These are phyloP conservation scores for Passer domesticus DNA, from an alignment of 2,113 vertebrate genomes.

Conservation along the genomic window DNA sequence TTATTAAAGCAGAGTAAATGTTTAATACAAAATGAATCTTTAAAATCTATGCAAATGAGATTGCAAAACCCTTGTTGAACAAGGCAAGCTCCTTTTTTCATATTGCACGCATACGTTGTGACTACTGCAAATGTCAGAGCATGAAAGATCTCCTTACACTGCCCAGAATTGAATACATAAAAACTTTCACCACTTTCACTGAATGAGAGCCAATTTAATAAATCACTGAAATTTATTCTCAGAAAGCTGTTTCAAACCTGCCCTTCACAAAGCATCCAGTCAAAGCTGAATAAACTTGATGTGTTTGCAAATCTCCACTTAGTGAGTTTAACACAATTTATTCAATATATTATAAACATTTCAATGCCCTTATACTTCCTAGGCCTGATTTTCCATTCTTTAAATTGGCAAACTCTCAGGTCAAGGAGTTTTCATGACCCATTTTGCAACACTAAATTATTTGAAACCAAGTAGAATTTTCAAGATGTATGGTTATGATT, in stretches of 20 bases:
- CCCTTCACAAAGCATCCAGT: background rate
- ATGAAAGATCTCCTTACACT: background rate
- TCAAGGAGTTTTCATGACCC: constrained; percentile 27
- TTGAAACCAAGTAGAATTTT: constrained; percentile 28
- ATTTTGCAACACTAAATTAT: background rate
- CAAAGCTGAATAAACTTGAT: background rate
- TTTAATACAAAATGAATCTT: constrained; percentile 20
- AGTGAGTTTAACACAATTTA: background rate
- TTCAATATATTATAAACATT: background rate
- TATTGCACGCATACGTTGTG: background rate
- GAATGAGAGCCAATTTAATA: constrained; percentile 60
- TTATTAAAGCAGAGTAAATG: background rate
- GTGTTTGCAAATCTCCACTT: background rate
- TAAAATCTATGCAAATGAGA: background rate
- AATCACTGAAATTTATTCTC: constrained; percentile 32
- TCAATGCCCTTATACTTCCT: background rate
- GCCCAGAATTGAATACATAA: background rate
- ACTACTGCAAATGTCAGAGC: background rate
- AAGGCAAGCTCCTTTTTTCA: background rate
- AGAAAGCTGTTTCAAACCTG: constrained; percentile 36
- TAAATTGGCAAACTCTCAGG: constrained; percentile 11
- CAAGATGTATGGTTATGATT: constrained; percentile 21
- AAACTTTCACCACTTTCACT: background rate
- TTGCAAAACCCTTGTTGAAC: background rate
- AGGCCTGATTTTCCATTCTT: background rate